These are phyloP conservation scores for Limnephilus lunatus DNA, from an alignment of 2,888 invertebrate species.

Conservation along the genomic window DNA sequence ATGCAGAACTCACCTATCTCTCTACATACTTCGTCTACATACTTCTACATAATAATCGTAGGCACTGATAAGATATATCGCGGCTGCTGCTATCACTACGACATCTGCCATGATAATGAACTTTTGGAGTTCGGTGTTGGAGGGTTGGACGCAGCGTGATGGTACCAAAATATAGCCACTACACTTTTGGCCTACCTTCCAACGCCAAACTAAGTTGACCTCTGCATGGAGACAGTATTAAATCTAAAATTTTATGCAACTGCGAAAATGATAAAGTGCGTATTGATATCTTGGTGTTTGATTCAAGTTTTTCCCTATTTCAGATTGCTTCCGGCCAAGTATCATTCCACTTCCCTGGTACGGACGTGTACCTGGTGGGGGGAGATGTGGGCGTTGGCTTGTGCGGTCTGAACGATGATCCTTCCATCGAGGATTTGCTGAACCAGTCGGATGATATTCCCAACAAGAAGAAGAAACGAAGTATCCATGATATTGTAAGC, in stretches of 20 bases:
- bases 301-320: neutral
- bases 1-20: too few species aligned
- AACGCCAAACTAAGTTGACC: too few species aligned
- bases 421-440: conserved; percentile 76
- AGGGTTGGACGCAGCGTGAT: too few species aligned
- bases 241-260: neutral
- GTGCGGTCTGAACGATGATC: conserved; percentile 76
- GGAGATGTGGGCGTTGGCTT: conserved; percentile 78
- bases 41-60: too few species aligned
- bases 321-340: conserved; percentile 85
- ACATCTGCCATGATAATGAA: too few species aligned
- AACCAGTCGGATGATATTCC: conserved; percentile 74
- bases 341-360: conserved; percentile 83
- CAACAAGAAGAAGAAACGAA: conserved; percentile 74
- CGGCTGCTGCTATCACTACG: too few species aligned
- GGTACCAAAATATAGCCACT: too few species aligned
- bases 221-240: too few species aligned
- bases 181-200: too few species aligned
- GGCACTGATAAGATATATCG: too few species aligned
- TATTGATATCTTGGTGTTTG: neutral
- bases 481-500: conserved; percentile 69
- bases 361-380: conserved; percentile 82
- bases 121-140: too few species aligned
- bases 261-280: neutral
- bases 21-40: too few species aligned